Evolutionary conservation across 2,113 vertebrate species (phyloP).

Genomic region (Sturnira hondurensis): DNA sequence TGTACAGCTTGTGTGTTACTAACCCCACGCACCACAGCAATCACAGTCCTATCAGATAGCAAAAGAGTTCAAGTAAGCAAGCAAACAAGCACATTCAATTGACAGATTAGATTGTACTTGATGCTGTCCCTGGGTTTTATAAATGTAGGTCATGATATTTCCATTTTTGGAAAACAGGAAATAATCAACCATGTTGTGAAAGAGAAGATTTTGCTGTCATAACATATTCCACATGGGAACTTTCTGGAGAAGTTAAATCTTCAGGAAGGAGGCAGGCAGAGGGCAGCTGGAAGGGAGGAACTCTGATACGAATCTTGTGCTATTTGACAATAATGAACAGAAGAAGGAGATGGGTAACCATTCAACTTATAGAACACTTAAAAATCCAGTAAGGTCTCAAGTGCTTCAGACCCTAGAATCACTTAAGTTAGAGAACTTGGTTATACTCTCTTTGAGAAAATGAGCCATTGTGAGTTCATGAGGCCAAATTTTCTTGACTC

Average conservation of each 20-base stretch:
- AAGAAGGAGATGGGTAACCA: background rate
- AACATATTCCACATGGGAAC: background rate
- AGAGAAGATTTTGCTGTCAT: background rate
- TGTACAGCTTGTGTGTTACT: background rate
- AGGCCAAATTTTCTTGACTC: background rate
- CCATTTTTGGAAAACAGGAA: constrained; percentile 23
- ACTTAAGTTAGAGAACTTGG: background rate
- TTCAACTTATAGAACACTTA: background rate
- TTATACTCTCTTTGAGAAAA: constrained; percentile 40
- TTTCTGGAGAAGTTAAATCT: constrained; percentile 16
- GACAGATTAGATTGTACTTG: constrained; percentile 2
- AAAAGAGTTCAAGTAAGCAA: constrained; percentile 1
- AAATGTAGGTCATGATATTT: constrained; percentile 12
- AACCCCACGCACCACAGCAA: background rate
- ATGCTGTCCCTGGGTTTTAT: background rate
- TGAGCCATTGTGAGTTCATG: background rate
- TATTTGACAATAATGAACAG: background rate
- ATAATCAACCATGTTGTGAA: background rate
- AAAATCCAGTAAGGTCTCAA: background rate
- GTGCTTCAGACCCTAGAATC: background rate
- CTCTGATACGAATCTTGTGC: background rate
- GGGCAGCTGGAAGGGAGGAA: background rate
- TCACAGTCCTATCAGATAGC: background rate
- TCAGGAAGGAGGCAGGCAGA: background rate
- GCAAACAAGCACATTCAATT: background rate